A percentile compares a stretch with the other conserved stretches of the same genome.
Evolutionary conservation across 1,140 invertebrate genomes (phyloP).

Genomic region (Lithobius niger): DNA sequence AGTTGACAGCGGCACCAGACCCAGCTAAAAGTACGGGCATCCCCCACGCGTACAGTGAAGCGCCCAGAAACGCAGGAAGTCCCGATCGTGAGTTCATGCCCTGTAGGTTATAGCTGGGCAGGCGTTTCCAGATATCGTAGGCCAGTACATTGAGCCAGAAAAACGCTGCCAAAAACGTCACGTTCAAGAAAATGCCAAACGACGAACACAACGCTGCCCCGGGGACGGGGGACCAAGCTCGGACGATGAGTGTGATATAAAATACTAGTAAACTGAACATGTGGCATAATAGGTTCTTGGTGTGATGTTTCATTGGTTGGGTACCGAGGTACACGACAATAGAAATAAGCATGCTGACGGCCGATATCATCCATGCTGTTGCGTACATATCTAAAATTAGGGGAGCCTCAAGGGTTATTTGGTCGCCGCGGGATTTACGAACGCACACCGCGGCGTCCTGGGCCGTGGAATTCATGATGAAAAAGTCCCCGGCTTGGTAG

Average conservation of each 20-base stretch:
- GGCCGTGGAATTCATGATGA: background rate
- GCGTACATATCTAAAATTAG: background rate
- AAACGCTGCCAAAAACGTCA: conserved; percentile 36
- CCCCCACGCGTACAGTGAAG: background rate
- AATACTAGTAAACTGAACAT: conserved; percentile 6
- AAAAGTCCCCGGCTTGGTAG: background rate
- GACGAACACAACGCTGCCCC: background rate
- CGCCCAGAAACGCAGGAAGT: no score
- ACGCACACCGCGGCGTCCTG: background rate
- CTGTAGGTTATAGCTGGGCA: conserved; percentile 13
- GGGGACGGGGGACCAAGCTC: background rate
- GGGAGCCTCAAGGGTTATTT: background rate
- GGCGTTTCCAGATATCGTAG: conserved; percentile 24
- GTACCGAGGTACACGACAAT: background rate
- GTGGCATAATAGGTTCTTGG: conserved; percentile 2
- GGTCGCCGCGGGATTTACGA: background rate
- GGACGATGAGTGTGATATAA: background rate
- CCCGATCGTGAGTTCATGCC: background rate
- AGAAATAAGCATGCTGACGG: background rate
- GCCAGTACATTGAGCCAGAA: conserved; percentile 36
- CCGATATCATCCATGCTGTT: background rate
- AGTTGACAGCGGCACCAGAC: background rate
- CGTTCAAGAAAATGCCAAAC: conserved; percentile 30
- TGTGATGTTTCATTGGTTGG: background rate
- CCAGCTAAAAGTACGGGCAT: background rate